These are phyloP conservation scores for Margarornis squamiger DNA, from an alignment of 2,797 vertebrate genomes.

Conservation along the genomic window DNA sequence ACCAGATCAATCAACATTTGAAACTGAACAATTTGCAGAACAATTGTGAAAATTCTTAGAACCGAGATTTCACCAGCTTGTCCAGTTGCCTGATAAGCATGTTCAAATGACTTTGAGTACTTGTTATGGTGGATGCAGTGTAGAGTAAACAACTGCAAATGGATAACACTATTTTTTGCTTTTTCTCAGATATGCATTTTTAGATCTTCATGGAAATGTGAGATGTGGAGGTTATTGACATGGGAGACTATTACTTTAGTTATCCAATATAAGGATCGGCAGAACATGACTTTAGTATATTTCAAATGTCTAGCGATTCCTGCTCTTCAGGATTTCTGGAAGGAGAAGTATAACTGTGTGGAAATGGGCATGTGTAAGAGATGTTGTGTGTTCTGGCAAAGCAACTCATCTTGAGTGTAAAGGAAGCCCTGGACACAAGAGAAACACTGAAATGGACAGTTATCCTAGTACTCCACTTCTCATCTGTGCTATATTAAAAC, in stretches of 20 bases:
- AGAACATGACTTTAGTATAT: background rate
- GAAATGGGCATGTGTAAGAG: background rate
- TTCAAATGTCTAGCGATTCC: background rate
- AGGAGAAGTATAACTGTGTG: background rate
- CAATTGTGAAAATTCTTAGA: background rate
- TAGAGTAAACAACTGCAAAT: background rate
- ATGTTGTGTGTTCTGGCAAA: background rate
- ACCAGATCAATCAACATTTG: background rate
- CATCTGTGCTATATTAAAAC: background rate
- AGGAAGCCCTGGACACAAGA: background rate
- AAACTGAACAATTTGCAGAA: background rate
- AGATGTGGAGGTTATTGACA: background rate
- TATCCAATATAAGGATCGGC: background rate
- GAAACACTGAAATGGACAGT: background rate
- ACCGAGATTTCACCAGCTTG: background rate
- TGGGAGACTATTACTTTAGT: background rate
- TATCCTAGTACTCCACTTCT: background rate
- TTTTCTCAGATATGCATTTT: background rate
- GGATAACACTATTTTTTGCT: background rate
- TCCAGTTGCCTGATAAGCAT: background rate
- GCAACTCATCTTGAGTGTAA: background rate
- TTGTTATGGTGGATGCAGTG: background rate
- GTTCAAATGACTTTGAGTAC: background rate
- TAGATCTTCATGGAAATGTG: background rate
- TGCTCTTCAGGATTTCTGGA: background rate